Conservation (phyloP, 2,888 invertebrate species). For the Geophilus truncorum region DNA sequence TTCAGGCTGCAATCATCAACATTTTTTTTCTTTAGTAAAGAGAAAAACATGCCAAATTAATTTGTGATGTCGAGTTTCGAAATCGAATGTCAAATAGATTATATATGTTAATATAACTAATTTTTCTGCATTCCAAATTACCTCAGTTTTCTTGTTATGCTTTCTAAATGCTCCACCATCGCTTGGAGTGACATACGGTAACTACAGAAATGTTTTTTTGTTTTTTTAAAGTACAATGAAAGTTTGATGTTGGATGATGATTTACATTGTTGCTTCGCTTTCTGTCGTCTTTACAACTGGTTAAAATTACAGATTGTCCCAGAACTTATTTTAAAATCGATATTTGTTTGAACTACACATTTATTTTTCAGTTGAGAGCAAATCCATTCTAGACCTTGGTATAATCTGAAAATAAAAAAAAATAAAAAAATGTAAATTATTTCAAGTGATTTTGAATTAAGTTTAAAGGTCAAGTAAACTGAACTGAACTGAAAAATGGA, state of each 20-base stretch:
- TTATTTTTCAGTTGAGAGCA: conserved; percentile 72
- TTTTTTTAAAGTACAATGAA: not conserved
- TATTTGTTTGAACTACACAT: conserved; percentile 16
- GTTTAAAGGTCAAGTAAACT: too few species aligned
- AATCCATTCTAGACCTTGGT: conserved; percentile 89
- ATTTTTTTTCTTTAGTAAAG: conserved; percentile 20
- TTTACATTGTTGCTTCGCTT: not conserved
- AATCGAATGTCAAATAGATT: not conserved
- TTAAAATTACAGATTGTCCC: not conserved
- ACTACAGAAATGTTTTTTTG: conserved; percentile 58
- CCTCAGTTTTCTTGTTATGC: conserved; percentile 83
- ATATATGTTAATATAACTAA: not conserved
- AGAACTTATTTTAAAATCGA: not conserved
- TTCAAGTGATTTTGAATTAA: too few species aligned
- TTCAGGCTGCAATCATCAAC: conserved; percentile 60
- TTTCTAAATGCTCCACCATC: conserved; percentile 85
- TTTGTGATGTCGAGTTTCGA: not conserved
- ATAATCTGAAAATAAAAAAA: conserved; percentile 60
- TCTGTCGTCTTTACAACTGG: too few species aligned
- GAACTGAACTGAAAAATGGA: too few species aligned
- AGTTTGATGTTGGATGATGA: not conserved
- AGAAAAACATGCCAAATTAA: not conserved
- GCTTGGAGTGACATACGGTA: conserved; percentile 81
- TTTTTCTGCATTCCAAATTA: conserved; percentile 48
- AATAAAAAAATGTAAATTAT: too few species aligned